These are phyloP conservation scores for Rhagium mordax DNA, from an alignment of 2,888 invertebrate genomes.

Conservation along the genomic window DNA sequence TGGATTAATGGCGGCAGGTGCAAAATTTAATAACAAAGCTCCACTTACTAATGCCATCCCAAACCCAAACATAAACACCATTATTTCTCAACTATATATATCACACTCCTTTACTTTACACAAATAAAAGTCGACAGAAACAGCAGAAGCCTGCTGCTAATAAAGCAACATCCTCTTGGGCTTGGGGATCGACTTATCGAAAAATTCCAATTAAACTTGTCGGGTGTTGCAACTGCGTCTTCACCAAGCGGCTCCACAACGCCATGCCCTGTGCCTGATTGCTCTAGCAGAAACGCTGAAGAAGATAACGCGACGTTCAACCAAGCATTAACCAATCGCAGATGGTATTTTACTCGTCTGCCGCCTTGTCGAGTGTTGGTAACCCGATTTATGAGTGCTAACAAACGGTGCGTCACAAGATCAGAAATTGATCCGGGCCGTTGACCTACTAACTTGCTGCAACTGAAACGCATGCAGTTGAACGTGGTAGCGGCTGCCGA, in stretches of 20 bases:
- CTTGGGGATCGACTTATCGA: background rate
- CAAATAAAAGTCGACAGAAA: background rate
- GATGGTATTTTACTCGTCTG: conserved; percentile 19
- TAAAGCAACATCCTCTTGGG: background rate
- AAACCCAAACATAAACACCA: too few species aligned
- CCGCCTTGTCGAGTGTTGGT: conserved; percentile 10
- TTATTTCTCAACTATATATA: background rate
- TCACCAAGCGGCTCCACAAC: background rate
- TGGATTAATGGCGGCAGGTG: too few species aligned
- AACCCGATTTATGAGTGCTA: conserved; percentile 30
- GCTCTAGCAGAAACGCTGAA: conserved; percentile 22
- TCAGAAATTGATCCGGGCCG: conserved; percentile 31
- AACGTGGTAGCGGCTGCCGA: background rate
- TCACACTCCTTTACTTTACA: background rate
- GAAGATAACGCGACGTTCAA: background rate
- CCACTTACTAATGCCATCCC: too few species aligned
- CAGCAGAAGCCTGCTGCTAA: background rate
- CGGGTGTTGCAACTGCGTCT: background rate
- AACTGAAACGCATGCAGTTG: conserved; percentile 8
- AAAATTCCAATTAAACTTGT: background rate
- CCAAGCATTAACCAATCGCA: conserved; percentile 2
- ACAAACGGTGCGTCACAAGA: conserved; percentile 32
- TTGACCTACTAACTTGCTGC: conserved; percentile 34
- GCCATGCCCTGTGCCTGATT: conserved; percentile 22
- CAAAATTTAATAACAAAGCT: too few species aligned